Conservation (phyloP, 2,888 invertebrate species). For the Bombylius discolor region DNA sequence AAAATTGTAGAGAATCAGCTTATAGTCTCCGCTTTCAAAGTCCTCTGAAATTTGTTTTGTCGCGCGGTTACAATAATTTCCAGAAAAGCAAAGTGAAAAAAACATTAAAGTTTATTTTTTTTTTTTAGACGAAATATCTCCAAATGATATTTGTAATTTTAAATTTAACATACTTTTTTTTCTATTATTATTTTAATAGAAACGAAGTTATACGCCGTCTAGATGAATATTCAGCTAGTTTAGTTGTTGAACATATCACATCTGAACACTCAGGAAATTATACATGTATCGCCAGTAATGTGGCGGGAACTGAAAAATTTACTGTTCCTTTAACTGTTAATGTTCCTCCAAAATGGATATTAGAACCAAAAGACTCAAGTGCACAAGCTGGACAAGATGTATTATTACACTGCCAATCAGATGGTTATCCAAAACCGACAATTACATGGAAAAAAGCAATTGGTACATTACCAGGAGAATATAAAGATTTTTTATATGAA, state of each 20-base stretch:
- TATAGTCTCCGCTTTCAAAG: no score
- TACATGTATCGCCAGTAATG: slow-evolving; percentile 77
- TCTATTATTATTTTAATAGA: slow-evolving; percentile 15
- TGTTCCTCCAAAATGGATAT: slow-evolving; percentile 80
- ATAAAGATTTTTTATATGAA: slow-evolving; percentile 70
- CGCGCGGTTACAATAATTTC: no score
- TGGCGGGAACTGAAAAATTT: slow-evolving; percentile 66
- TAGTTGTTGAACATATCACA: slow-evolving; percentile 74
- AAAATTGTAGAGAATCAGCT: no score
- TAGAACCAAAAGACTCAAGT: slow-evolving; percentile 72
- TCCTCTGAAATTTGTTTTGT: no score
- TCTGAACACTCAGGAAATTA: slow-evolving; percentile 81
- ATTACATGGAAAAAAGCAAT: slow-evolving; percentile 84
- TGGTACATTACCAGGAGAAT: slow-evolving; percentile 65
- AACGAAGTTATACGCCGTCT: slow-evolving; percentile 47
- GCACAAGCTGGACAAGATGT: slow-evolving; percentile 74
- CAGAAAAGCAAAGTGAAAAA: no score
- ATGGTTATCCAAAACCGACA: slow-evolving; percentile 79
- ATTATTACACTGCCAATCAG: slow-evolving; percentile 75
- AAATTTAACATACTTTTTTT: background rate
- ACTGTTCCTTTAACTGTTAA: slow-evolving; percentile 71
- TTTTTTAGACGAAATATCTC: no score
- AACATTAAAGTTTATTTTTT: no score
- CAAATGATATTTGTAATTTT: no score
- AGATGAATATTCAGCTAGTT: slow-evolving; percentile 75